Conservation (phyloP, 2,888 invertebrate species). For the Ormyrus thymus region DNA sequence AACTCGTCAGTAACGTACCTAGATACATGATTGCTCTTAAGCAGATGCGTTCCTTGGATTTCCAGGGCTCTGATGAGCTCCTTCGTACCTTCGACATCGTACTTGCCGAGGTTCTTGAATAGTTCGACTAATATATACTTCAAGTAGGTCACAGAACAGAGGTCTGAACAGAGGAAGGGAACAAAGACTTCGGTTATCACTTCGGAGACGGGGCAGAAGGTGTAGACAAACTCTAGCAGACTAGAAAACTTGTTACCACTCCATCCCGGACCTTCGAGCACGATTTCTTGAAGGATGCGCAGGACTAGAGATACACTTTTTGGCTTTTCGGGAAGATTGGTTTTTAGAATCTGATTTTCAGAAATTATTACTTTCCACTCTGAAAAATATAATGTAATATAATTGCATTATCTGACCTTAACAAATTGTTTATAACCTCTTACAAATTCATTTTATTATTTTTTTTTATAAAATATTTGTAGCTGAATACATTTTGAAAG, state of each 20-base stretch:
- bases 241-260: constrained; percentile 60
- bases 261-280: constrained; percentile 59
- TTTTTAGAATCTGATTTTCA: too few relatives aligned
- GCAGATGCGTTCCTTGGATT: background rate
- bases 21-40: constrained; percentile 11
- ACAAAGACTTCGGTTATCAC: constrained; percentile 64
- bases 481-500: background rate
- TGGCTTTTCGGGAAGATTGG: background rate
- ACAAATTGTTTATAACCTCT: too few relatives aligned
- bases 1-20: constrained; percentile 25
- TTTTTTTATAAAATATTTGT: too few relatives aligned
- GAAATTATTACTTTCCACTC: too few relatives aligned
- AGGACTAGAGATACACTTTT: constrained; percentile 8
- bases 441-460: too few relatives aligned
- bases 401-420: too few relatives aligned
- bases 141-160: background rate
- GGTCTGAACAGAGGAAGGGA: constrained; percentile 58
- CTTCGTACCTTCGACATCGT: background rate
- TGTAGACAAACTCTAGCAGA: constrained; percentile 57
- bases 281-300: constrained; percentile 56
- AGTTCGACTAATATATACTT: constrained; percentile 32
- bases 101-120: constrained; percentile 1
- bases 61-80: background rate
- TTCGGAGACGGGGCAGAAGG: constrained; percentile 58
- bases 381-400: too few relatives aligned